These are phyloP conservation scores for Epinephelus cyanopodus DNA, from an alignment of 2,113 vertebrate genomes.

Conservation along the genomic window DNA sequence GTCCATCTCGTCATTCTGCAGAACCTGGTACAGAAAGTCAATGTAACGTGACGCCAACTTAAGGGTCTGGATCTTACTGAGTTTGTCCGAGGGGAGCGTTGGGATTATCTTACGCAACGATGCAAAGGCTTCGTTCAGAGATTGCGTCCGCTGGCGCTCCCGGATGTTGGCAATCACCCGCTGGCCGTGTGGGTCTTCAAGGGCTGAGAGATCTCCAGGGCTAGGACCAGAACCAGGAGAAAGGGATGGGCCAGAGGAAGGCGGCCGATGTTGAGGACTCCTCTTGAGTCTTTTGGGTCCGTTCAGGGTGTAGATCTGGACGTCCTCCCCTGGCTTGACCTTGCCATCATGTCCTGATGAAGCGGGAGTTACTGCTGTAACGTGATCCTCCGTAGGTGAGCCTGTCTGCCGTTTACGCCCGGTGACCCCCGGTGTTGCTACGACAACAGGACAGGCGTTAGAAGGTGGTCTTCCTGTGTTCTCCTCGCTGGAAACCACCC, in stretches of 20 bases:
- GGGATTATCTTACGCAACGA: conserved; percentile 93
- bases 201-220: conserved; percentile 61
- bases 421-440: conserved; percentile 69
- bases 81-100: conserved; percentile 92
- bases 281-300: conserved; percentile 80
- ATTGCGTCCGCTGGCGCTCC: conserved; percentile 91
- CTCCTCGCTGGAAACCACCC: conserved; percentile 84
- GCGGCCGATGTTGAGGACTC: conserved; percentile 74
- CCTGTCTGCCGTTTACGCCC: conserved; percentile 82
- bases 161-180: conserved; percentile 92
- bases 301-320: conserved; percentile 41
- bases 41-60: conserved; percentile 93
- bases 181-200: conserved; percentile 88
- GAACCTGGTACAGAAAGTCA: conserved; percentile 93
- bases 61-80: conserved; percentile 95
- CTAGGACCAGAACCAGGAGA: conserved; percentile 64
- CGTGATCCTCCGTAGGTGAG: conserved; percentile 61
- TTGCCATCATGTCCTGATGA: conserved; percentile 48
- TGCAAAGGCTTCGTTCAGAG: conserved; percentile 92
- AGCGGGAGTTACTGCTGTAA: conserved; percentile 13
- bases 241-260: conserved; percentile 65
- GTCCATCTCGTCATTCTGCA: conserved; percentile 91
- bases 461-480: conserved; percentile 77
- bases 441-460: conserved; percentile 83
- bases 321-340: conserved; percentile 53